These are phyloP conservation scores for Oreochromis tanganicae DNA, from an alignment of 2,113 vertebrate genomes.

Conservation along the genomic window DNA sequence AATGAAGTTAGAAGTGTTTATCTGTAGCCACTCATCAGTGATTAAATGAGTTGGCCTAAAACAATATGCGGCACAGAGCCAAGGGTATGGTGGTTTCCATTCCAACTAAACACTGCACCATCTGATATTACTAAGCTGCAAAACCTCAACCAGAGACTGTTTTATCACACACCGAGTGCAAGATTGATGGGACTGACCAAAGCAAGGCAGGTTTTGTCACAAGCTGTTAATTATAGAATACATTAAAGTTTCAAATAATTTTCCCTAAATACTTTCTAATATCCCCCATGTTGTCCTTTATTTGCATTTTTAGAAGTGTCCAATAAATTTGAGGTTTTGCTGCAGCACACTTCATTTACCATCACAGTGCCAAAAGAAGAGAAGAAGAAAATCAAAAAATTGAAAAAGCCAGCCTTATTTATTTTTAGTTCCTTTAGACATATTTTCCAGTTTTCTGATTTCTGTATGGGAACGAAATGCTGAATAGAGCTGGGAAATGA, in stretches of 20 bases:
- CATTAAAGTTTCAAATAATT: not conserved
- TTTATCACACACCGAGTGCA: not conserved
- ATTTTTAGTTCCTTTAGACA: not conserved
- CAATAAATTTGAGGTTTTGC: not conserved
- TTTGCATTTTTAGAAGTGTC: not conserved
- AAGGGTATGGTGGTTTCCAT: not conserved
- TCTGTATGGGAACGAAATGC: not conserved
- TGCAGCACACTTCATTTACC: not conserved
- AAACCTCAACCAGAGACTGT: not conserved
- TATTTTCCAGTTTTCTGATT: not conserved
- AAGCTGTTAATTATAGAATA: slow-evolving; percentile 2
- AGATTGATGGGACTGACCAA: not conserved
- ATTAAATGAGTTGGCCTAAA: not conserved
- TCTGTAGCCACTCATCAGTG: not conserved
- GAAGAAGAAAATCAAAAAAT: not conserved
- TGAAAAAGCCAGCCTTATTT: not conserved
- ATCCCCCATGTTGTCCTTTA: not conserved
- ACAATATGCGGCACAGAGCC: not conserved
- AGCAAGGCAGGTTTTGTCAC: not conserved
- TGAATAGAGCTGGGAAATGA: not conserved
- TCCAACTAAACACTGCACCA: not conserved
- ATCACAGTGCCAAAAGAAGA: not conserved
- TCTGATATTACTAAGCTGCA: slow-evolving; percentile 1
- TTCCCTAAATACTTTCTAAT: not conserved
- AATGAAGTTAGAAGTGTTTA: not conserved